Conservation (phyloP, 1,140 invertebrate genomes). For the Tenebrio molitor region DNA sequence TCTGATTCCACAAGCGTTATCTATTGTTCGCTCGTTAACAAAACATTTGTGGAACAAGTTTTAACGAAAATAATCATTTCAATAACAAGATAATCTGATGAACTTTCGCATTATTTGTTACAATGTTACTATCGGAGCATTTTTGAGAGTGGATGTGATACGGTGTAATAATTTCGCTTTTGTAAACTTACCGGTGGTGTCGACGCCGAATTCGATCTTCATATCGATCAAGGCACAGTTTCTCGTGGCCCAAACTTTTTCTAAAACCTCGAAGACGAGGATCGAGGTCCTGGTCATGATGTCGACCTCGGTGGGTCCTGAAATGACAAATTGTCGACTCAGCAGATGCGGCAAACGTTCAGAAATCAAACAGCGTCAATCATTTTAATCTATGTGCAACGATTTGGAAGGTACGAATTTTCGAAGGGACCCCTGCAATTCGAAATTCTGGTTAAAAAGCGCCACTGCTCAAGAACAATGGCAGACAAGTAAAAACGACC, state of each 20-base stretch:
- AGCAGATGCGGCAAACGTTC: too few relatives aligned
- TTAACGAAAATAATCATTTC: constrained; percentile 6
- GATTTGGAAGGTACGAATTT: too few relatives aligned
- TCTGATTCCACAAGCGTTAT: constrained; percentile 12
- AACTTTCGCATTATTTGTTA: constrained; percentile 1
- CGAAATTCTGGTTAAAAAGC: too few relatives aligned
- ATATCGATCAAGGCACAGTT: constrained; percentile 97
- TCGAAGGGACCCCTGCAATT: too few relatives aligned
- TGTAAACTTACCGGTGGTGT: constrained; percentile 74
- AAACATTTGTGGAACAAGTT: neutral
- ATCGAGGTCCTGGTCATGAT: constrained; percentile 89
- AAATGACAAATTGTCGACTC: constrained; percentile 11
- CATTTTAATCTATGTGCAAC: too few relatives aligned
- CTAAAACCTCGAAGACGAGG: constrained; percentile 93
- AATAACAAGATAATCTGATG: constrained; percentile 1
- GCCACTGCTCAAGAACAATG: too few relatives aligned
- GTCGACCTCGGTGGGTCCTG: constrained; percentile 84
- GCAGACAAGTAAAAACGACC: too few relatives aligned
- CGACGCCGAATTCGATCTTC: constrained; percentile 98
- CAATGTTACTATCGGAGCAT: too few relatives aligned
- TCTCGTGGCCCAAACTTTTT: constrained; percentile 90
- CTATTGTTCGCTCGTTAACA: constrained; percentile 6
- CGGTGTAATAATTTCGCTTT: too few relatives aligned
- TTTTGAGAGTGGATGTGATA: too few relatives aligned
- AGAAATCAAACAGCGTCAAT: too few relatives aligned